Conservation (phyloP, 2,113 vertebrate genomes). For the Melanostigma gelatinosum region DNA sequence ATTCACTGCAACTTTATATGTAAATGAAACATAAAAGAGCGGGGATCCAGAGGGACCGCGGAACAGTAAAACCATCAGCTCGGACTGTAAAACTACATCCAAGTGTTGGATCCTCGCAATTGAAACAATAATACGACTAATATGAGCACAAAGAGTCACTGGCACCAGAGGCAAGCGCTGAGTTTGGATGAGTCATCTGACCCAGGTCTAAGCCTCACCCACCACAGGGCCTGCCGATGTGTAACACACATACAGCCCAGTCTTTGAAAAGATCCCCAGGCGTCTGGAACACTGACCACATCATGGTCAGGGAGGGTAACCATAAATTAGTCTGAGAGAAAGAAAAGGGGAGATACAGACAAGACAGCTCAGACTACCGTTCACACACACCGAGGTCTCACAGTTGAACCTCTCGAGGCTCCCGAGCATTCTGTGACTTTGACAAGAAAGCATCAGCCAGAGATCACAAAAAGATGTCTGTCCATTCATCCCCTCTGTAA, state of each 20-base stretch:
- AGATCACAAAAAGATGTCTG: constrained; percentile 61
- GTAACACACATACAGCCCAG: constrained; percentile 45
- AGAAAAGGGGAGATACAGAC: constrained; percentile 50
- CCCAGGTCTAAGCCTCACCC: constrained; percentile 66
- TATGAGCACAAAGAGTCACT: constrained; percentile 56
- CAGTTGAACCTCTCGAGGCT: constrained; percentile 29
- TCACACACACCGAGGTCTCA: constrained; percentile 44
- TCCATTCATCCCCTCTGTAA: constrained; percentile 56
- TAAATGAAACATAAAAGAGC: constrained; percentile 61
- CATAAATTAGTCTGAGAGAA: constrained; percentile 60
- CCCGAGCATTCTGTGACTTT: constrained; percentile 31
- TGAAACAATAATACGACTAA: constrained; percentile 69
- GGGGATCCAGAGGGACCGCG: constrained; percentile 9
- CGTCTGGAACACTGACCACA: constrained; percentile 74
- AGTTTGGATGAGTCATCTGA: constrained; percentile 72
- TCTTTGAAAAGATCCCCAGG: constrained; percentile 66
- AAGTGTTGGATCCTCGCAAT: constrained; percentile 47
- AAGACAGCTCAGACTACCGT: constrained; percentile 52
- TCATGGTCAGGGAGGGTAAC: constrained; percentile 62
- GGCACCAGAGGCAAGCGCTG: constrained; percentile 46
- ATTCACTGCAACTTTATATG: constrained; percentile 64
- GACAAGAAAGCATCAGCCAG: constrained; percentile 57
- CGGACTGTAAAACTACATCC: constrained; percentile 49
- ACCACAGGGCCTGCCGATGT: constrained; percentile 49
- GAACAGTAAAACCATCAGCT: constrained; percentile 39